phyloP scores from a whole-genome alignment of 2,888 invertebrate genomes.

The Eueremaeus valkanovi region DNA sequence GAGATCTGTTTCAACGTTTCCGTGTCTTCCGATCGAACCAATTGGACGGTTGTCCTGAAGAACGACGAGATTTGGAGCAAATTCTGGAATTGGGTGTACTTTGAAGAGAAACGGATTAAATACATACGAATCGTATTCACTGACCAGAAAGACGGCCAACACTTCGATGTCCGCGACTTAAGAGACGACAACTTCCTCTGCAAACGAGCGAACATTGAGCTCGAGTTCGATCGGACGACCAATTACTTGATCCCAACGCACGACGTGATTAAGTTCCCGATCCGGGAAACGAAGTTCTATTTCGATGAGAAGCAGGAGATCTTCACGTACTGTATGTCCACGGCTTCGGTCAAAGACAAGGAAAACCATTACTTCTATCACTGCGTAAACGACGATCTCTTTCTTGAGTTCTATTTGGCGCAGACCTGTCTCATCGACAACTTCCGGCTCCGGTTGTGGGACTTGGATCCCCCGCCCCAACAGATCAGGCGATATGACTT shows the following conservation, averaged over 20 bases:
- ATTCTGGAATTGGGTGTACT: conserved; percentile 28
- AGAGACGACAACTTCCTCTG: conserved; percentile 2
- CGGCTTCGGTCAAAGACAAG: neutral
- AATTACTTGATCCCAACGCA: conserved; percentile 17
- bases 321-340: conserved; percentile 10
- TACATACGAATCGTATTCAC: neutral
- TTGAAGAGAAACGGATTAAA: conserved; percentile 12
- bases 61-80: conserved; percentile 10
- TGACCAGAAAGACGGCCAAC: neutral
- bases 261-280: conserved; percentile 17
- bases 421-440: conserved; percentile 26
- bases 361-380: neutral
- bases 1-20: neutral
- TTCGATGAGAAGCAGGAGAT: neutral
- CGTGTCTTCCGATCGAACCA: neutral
- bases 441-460: conserved; percentile 17
- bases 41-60: conserved; percentile 17
- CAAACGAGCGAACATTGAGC: conserved; percentile 7
- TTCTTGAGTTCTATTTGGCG: conserved; percentile 12
- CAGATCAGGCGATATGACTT: too few relatives aligned
- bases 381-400: neutral
- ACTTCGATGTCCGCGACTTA: neutral
- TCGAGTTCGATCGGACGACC: neutral
- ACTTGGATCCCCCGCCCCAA: neutral
- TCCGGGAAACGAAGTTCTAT: neutral